These are phyloP conservation scores for Poeciliopsis turneri DNA, from an alignment of 2,797 vertebrate species.

Conservation along the genomic window DNA sequence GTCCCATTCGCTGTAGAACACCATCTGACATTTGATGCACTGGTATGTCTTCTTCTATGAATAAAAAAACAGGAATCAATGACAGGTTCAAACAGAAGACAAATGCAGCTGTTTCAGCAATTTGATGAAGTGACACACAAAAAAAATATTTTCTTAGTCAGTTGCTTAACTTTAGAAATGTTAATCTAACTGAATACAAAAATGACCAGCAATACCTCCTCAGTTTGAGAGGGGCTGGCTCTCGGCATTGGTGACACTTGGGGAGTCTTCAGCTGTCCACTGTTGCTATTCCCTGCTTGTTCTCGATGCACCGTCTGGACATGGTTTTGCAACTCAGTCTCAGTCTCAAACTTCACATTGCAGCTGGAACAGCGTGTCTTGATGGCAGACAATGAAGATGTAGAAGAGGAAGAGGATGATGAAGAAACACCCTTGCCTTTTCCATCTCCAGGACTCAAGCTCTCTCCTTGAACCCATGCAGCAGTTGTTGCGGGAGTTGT, in stretches of 20 bases:
- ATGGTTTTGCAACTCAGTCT: slow-evolving; percentile 95
- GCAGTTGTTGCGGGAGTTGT: slow-evolving; percentile 71
- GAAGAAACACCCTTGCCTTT: slow-evolving; percentile 89
- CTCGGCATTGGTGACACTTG: slow-evolving; percentile 97
- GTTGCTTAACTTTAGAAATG: neutral
- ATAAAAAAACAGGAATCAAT: slow-evolving; percentile 28
- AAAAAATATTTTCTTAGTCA: neutral
- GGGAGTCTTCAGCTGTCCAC: slow-evolving; percentile 91
- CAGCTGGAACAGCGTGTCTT: slow-evolving; percentile 97
- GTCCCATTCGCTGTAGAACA: slow-evolving; percentile 99
- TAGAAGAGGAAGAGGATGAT: slow-evolving; percentile 83
- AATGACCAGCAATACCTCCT: slow-evolving; percentile 86
- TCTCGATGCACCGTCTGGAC: slow-evolving; percentile 94
- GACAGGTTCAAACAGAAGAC: slow-evolving; percentile 4
- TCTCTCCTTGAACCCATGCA: slow-evolving; percentile 88
- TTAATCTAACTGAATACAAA: slow-evolving; percentile 10
- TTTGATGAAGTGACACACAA: neutral
- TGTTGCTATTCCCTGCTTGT: slow-evolving; percentile 88
- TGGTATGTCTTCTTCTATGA: slow-evolving; percentile 99
- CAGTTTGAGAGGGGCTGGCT: slow-evolving; percentile 96
- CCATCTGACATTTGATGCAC: slow-evolving; percentile 99
- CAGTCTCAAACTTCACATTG: slow-evolving; percentile 98
- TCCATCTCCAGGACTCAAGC: slow-evolving; percentile 87
- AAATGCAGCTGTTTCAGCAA: neutral
- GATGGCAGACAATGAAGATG: slow-evolving; percentile 80